Evolutionary conservation across 2,888 invertebrate species (phyloP).

Genomic region (Gastracanthus pulcherrimus): DNA sequence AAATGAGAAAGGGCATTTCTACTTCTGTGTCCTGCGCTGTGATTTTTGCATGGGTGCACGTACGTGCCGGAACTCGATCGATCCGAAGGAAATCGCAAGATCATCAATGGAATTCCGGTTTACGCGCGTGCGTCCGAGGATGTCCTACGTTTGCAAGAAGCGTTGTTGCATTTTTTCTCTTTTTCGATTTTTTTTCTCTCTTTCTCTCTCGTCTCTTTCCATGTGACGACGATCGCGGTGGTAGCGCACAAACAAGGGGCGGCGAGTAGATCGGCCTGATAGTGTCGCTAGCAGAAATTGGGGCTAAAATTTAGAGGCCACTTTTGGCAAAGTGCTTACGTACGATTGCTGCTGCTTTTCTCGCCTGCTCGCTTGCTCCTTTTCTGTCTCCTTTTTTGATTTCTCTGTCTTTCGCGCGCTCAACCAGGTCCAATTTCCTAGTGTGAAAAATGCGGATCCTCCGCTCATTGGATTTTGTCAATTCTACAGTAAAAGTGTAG

Average conservation of each 20-base stretch:
- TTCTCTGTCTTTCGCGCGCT: neutral
- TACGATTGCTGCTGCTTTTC: constrained; percentile 41
- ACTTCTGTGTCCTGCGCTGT: too few species aligned
- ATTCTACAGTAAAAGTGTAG: too few species aligned
- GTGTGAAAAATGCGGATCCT: too few species aligned
- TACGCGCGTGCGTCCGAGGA: neutral
- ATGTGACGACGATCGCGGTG: too few species aligned
- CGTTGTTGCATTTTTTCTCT: neutral
- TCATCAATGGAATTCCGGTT: neutral
- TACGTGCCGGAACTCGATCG: too few species aligned
- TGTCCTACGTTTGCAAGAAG: neutral
- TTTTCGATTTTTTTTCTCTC: too few species aligned
- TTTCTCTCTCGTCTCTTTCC: neutral
- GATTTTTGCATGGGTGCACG: too few species aligned
- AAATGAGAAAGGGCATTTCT: too few species aligned
- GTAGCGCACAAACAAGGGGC: neutral
- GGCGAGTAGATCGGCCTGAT: constrained; percentile 20
- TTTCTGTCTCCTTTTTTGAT: neutral
- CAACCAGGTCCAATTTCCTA: neutral
- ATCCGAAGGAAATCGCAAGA: too few species aligned
- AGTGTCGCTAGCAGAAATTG: constrained; percentile 43
- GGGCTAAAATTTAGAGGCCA: constrained; percentile 43
- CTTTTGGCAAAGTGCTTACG: constrained; percentile 36
- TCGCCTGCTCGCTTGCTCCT: constrained; percentile 13
- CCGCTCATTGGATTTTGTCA: too few species aligned